Evolutionary conservation across 2,797 vertebrate genomes (phyloP).

Genomic region (Poeciliopsis infans): DNA sequence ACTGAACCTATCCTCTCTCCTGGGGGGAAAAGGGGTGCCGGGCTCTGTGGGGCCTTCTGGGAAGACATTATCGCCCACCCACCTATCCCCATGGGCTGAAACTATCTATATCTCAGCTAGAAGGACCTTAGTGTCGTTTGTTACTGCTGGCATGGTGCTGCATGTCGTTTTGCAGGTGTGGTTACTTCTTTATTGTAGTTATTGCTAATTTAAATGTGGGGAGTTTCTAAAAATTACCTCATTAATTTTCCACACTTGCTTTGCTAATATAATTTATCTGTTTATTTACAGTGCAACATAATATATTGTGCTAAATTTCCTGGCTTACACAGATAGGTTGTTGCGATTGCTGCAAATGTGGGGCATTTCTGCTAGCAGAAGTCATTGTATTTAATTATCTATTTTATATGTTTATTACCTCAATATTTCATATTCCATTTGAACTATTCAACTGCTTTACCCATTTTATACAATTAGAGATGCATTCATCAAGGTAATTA

Average conservation of each 20-base stretch:
- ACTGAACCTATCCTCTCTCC: conserved; percentile 64
- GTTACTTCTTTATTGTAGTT: conserved; percentile 30
- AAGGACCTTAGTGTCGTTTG: conserved; percentile 69
- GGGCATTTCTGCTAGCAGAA: background rate
- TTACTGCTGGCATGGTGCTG: conserved; percentile 66
- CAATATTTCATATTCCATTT: background rate
- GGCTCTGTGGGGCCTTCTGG: conserved; percentile 63
- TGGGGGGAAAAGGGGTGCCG: conserved; percentile 53
- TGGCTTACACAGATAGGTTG: background rate
- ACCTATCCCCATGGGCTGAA: conserved; percentile 62
- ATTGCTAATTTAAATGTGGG: conserved; percentile 30
- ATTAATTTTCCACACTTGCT: conserved; percentile 19
- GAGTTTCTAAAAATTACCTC: conserved; percentile 12
- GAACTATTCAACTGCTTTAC: conserved; percentile 3
- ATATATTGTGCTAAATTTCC: background rate
- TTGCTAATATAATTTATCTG: background rate
- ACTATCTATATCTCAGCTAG: conserved; percentile 58
- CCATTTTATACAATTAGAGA: conserved; percentile 15
- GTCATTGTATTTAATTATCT: conserved; percentile 15
- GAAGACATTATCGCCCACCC: conserved; percentile 77
- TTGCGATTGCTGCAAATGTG: conserved; percentile 10
- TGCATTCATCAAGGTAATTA: background rate
- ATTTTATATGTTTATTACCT: conserved; percentile 3
- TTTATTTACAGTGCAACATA: background rate
- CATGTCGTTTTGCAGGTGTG: conserved; percentile 48